Percentiles rank a stretch among this genome's conserved stretches.
phyloP scores from a whole-genome alignment of 1,140 invertebrate genomes.

The Nasonia longicornis region DNA sequence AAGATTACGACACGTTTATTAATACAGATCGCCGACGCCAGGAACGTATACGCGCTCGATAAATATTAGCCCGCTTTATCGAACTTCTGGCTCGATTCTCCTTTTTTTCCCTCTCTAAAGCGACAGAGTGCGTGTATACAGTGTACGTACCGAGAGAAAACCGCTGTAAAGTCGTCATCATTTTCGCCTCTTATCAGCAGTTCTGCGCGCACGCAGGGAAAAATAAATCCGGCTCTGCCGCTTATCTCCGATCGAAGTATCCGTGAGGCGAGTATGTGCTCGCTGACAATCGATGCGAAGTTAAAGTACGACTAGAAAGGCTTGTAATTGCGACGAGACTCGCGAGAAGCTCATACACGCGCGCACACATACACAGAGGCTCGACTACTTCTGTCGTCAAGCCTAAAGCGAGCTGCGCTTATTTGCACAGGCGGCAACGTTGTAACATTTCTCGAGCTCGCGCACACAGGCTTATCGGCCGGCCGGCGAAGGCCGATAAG shows the following conservation, averaged over 20 bases:
- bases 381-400: constrained; percentile 8
- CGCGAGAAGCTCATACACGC: background rate
- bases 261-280: no score
- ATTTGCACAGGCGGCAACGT: constrained; percentile 42
- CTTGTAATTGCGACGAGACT: background rate
- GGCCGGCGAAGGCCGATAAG: constrained; percentile 40
- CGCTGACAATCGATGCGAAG: no score
- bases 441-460: constrained; percentile 28
- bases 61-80: no score
- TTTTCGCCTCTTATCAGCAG: constrained; percentile 17
- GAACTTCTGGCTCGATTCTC: no score
- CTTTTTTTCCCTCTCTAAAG: no score
- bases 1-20: background rate
- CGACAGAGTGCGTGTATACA: no score
- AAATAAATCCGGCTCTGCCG: constrained; percentile 16
- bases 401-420: constrained; percentile 24
- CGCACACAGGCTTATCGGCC: constrained; percentile 33
- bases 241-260: no score
- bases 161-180: constrained; percentile 45
- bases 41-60: no score
- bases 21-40: no score
- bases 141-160: constrained; percentile 6
- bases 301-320: background rate
- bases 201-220: background rate
- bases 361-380: background rate